Evolutionary conservation across 2,888 invertebrate genomes (phyloP).

Genomic region (Eurytoma californica): DNA sequence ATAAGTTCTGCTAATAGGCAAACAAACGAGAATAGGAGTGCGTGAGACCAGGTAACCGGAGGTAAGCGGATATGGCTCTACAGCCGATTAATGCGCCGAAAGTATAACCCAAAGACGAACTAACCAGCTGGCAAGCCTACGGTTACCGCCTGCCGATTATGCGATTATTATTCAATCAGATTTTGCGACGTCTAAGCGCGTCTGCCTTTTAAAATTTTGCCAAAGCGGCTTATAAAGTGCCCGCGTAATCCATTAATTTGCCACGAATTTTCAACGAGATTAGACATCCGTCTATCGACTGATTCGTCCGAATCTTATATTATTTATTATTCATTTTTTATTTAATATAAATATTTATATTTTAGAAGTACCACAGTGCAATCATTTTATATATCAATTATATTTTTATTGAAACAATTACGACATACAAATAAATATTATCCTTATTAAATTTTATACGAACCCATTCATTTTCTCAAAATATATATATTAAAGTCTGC

Average conservation of each 20-base stretch:
- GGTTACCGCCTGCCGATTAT: slow-evolving; percentile 6
- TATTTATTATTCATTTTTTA: no score
- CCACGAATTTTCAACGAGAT: not conserved
- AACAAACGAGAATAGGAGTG: no score
- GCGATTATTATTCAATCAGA: slow-evolving; percentile 13
- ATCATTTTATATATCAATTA: no score
- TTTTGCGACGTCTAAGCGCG: not conserved
- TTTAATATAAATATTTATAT: no score
- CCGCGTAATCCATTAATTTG: slow-evolving; percentile 4
- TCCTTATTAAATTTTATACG: no score
- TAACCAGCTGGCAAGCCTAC: slow-evolving; percentile 1
- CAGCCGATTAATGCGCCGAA: not conserved
- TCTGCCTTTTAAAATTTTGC: not conserved
- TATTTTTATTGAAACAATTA: no score
- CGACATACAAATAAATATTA: no score
- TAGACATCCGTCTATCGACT: not conserved
- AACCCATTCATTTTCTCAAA: no score
- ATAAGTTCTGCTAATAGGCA: no score
- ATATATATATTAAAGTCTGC: no score
- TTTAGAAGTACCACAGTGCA: no score
- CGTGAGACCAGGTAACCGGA: slow-evolving; percentile 7
- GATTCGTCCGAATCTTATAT: no score
- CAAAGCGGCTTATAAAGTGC: not conserved
- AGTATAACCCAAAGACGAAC: not conserved
- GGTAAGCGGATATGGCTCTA: slow-evolving; percentile 22